A percentile compares a stretch with the other conserved stretches of the same genome.
phyloP scores from a whole-genome alignment of 2,797 vertebrate genomes.

The Tolypeutes matacus region DNA sequence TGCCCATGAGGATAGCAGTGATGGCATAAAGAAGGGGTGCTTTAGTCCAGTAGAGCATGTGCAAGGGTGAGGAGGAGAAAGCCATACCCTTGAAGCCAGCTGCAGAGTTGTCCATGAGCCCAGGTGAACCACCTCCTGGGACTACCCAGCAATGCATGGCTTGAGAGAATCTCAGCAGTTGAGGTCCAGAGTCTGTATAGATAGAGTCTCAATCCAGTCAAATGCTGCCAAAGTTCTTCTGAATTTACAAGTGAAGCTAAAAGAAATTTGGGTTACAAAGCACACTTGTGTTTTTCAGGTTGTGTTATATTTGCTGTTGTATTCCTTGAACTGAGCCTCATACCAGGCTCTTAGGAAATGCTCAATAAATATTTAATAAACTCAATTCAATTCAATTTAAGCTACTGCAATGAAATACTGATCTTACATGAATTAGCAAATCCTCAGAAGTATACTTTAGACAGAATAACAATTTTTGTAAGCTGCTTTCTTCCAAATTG shows the following conservation, averaged over 20 bases:
- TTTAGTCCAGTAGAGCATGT: background rate
- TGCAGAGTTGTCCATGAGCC: no score
- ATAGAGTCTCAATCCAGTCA: background rate
- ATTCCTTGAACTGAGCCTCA: background rate
- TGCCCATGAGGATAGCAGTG: background rate
- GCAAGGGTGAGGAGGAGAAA: background rate
- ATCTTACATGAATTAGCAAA: background rate
- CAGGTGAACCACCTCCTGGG: background rate
- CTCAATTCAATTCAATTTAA: background rate
- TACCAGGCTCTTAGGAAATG: background rate
- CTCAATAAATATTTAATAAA: background rate
- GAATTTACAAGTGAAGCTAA: background rate
- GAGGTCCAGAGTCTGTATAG: background rate
- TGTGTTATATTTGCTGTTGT: fast-evolving
- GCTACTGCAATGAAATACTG: background rate
- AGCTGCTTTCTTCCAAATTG: background rate
- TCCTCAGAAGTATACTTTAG: background rate
- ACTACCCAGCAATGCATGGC: no score
- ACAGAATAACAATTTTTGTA: background rate
- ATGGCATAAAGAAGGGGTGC: background rate
- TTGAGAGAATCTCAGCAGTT: background rate
- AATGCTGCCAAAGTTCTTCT: background rate
- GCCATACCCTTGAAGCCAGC: background rate
- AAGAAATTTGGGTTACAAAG: background rate
- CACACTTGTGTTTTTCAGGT: background rate